A percentile compares a stretch with the other conserved stretches of the same genome.
Conservation (phyloP, 2,797 vertebrate genomes). For the Sebastes itinus region DNA sequence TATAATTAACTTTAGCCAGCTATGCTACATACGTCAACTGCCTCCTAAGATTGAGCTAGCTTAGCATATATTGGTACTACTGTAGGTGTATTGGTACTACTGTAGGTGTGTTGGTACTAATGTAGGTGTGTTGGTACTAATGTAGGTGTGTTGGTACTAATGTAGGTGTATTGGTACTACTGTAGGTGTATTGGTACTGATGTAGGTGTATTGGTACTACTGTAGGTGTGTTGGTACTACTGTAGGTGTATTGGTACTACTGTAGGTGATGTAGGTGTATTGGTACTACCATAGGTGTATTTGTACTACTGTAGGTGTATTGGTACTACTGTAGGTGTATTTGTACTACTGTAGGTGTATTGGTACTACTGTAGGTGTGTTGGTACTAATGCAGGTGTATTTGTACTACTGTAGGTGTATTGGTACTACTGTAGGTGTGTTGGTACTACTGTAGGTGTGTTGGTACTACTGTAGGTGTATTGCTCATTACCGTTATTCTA, state of each 20-base stretch:
- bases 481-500: slow-evolving; percentile 45
- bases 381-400: accelerated
- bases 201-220: accelerated
- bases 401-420: accelerated
- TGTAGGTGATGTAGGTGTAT: accelerated
- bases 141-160: accelerated
- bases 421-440: accelerated
- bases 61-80: neutral
- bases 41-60: neutral
- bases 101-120: too few species aligned
- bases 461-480: too few species aligned
- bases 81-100: too few species aligned
- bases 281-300: too few species aligned
- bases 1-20: neutral
- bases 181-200: accelerated
- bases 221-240: too few species aligned
- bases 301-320: accelerated
- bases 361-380: accelerated
- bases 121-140: too few species aligned
- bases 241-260: too few species aligned
- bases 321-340: too few species aligned
- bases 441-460: too few species aligned
- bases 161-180: accelerated
- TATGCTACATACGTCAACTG: neutral
- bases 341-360: too few species aligned